Conservation (phyloP, 1,140 invertebrate genomes). For the Drosophila willistoni region DNA sequence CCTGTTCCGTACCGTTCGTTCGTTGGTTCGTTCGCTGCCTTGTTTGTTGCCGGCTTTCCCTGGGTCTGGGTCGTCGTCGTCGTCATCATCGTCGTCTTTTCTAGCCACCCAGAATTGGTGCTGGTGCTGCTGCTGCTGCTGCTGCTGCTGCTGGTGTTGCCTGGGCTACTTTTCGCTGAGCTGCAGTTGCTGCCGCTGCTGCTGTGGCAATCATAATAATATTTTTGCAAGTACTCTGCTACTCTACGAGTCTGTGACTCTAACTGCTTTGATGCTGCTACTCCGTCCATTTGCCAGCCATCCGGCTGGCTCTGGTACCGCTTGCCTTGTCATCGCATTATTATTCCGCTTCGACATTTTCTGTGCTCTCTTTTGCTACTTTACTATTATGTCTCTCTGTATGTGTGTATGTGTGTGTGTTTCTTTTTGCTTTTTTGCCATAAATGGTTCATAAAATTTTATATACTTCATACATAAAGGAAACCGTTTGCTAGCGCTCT, state of each 20-base stretch:
- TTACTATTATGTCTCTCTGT: constrained; percentile 62
- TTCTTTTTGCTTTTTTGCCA: constrained; percentile 41
- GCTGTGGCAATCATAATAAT: constrained; percentile 58
- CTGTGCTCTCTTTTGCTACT: constrained; percentile 57
- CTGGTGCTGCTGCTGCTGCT: background rate
- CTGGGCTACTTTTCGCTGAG: constrained; percentile 13
- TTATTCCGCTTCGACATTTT: constrained; percentile 61
- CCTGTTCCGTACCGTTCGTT: background rate
- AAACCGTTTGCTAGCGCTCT: constrained; percentile 47
- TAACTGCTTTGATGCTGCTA: constrained; percentile 9
- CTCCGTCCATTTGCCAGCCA: constrained; percentile 33
- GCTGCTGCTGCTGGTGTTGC: background rate
- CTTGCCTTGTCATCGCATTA: constrained; percentile 53
- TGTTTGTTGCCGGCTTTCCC: background rate
- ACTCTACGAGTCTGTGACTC: constrained; percentile 10
- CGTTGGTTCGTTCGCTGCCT: background rate
- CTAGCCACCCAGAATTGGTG: background rate
- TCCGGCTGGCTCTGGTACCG: constrained; percentile 24
- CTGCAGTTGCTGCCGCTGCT: constrained; percentile 30
- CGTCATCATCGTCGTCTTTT: background rate
- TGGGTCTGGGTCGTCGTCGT: background rate
- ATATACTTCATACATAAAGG: constrained; percentile 59
- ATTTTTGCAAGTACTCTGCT: constrained; percentile 48
- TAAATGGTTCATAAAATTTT: constrained; percentile 68
- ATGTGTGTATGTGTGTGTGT: constrained; percentile 27